Percentiles rank a stretch among this genome's conserved stretches.
These are phyloP conservation scores for Dendronephthya gigantea DNA, from an alignment of 64 coral and sea anemone genomes.

Conservation along the genomic window DNA sequence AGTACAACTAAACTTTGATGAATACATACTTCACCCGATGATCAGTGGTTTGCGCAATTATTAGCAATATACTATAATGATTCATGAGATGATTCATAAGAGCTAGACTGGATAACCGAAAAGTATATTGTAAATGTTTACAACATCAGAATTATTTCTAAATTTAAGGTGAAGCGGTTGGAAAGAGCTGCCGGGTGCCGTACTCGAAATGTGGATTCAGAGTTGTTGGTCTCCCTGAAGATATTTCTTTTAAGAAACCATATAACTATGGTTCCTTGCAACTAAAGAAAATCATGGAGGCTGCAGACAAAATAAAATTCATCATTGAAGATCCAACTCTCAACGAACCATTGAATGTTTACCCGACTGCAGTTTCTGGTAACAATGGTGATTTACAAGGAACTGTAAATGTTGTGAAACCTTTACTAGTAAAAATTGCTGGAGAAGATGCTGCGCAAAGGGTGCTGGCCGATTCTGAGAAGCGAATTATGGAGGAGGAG, in stretches of 20 bases:
- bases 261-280: conserved; percentile 23
- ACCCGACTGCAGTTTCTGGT: neutral
- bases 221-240: conserved; percentile 24
- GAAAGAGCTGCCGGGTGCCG: conserved; percentile 7
- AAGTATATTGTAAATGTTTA: too few relatives aligned
- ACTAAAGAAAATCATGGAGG: conserved; percentile 15
- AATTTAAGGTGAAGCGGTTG: conserved; percentile 27
- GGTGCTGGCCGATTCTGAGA: neutral
- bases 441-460: conserved; percentile 25
- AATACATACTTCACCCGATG: too few relatives aligned
- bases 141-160: too few relatives aligned
- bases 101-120: too few relatives aligned
- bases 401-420: neutral
- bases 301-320: conserved; percentile 14
- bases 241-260: conserved; percentile 3
- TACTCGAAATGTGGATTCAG: conserved; percentile 25
- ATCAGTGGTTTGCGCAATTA: too few relatives aligned
- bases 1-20: too few relatives aligned
- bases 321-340: neutral
- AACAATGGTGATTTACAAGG: too few relatives aligned
- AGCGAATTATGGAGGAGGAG: conserved; percentile 17
- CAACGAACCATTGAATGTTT: neutral
- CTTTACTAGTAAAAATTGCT: conserved; percentile 8
- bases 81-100: too few relatives aligned
- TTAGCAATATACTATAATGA: too few relatives aligned